These are phyloP conservation scores for Vandiemenella viatica DNA, from an alignment of 2,888 invertebrate genomes.

Conservation along the genomic window DNA sequence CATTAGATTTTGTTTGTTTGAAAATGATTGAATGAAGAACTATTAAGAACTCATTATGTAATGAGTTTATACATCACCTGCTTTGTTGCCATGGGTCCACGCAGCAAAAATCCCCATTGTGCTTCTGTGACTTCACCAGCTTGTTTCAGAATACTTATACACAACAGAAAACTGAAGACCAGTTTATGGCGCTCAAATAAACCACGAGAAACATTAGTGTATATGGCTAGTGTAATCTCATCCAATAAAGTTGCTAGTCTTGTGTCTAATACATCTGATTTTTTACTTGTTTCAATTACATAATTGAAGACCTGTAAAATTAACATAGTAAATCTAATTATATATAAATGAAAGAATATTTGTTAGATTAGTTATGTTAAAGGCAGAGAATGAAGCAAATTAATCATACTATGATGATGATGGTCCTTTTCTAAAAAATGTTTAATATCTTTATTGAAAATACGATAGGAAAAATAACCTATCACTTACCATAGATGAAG, in stretches of 20 bases:
- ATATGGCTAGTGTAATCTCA: slow-evolving; percentile 68
- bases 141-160: slow-evolving; percentile 56
- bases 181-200: slow-evolving; percentile 83
- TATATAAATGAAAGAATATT: too few species aligned
- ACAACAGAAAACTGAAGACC: slow-evolving; percentile 72
- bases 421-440: too few species aligned
- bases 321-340: too few species aligned
- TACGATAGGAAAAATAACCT: too few species aligned
- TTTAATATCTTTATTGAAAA: too few species aligned
- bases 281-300: slow-evolving; percentile 64
- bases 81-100: slow-evolving; percentile 41
- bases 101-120: slow-evolving; percentile 65
- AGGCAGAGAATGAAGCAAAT: too few species aligned
- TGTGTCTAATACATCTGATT: slow-evolving; percentile 43
- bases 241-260: slow-evolving; percentile 53
- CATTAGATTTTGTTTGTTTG: too few species aligned
- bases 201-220: slow-evolving; percentile 76
- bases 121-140: slow-evolving; percentile 38
- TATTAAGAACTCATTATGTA: too few species aligned
- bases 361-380: too few species aligned
- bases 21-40: too few species aligned
- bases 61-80: slow-evolving; percentile 11
- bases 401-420: too few species aligned
- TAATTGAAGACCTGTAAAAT: slow-evolving; percentile 55
- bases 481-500: too few species aligned